Conservation (phyloP, 1,140 invertebrate genomes). For the Drosophila oshimai region DNA sequence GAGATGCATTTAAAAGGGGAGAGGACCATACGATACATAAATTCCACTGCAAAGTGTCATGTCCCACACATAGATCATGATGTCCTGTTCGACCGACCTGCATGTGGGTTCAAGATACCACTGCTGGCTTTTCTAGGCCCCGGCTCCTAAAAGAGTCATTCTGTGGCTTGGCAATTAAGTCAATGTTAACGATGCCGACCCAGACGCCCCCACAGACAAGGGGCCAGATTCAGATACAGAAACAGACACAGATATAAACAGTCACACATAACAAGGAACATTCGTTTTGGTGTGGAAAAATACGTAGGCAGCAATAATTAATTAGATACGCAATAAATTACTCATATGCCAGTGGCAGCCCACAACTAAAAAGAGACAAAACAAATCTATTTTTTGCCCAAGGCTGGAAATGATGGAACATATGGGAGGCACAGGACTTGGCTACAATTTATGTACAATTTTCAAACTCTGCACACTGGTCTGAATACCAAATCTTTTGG, state of each 20-base stretch:
- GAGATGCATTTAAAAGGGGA: slow-evolving; percentile 34
- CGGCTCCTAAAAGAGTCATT: slow-evolving; percentile 42
- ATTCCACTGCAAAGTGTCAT: slow-evolving; percentile 37
- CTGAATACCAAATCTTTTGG: not conserved
- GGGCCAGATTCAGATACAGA: slow-evolving; percentile 1
- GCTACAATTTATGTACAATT: slow-evolving; percentile 25
- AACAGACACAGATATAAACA: slow-evolving; percentile 8
- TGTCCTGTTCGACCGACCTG: slow-evolving; percentile 1
- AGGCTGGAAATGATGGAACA: slow-evolving; percentile 9
- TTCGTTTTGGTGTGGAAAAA: slow-evolving; percentile 37
- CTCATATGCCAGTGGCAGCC: slow-evolving; percentile 57
- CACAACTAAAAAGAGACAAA: slow-evolving; percentile 38
- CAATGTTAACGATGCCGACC: slow-evolving; percentile 42
- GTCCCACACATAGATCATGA: slow-evolving; percentile 49
- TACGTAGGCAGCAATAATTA: slow-evolving; percentile 63
- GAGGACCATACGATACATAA: slow-evolving; percentile 34
- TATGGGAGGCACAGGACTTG: not conserved
- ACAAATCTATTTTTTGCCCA: slow-evolving; percentile 12
- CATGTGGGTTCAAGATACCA: slow-evolving; percentile 26
- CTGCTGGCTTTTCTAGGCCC: not conserved
- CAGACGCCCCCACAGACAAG: slow-evolving; percentile 17
- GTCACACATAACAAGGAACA: slow-evolving; percentile 21
- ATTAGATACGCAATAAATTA: slow-evolving; percentile 71
- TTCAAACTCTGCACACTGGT: slow-evolving; percentile 5
- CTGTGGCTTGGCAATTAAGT: slow-evolving; percentile 47